phyloP scores from a whole-genome alignment of 2,888 invertebrate species.

The Uropetala carovei region DNA sequence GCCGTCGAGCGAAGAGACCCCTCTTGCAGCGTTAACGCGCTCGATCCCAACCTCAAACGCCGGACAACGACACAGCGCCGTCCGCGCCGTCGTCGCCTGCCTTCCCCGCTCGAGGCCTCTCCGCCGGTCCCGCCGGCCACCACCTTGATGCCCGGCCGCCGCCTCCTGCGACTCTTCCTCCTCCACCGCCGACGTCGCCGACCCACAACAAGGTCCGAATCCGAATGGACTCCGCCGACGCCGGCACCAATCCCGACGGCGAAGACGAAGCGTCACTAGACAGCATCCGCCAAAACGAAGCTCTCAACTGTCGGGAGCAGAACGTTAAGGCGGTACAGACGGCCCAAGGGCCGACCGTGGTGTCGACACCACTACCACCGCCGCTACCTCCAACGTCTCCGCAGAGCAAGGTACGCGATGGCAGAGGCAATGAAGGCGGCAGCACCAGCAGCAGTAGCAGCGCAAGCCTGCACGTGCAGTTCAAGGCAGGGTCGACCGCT shows the following conservation, averaged over 20 bases:
- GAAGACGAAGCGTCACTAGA: slow-evolving; percentile 14
- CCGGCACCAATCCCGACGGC: slow-evolving; percentile 70
- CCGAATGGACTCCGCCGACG: slow-evolving; percentile 70
- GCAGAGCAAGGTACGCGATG: neutral
- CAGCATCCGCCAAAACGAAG: neutral
- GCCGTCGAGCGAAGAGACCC: slow-evolving; percentile 69
- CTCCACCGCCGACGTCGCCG: slow-evolving; percentile 70
- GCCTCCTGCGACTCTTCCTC: slow-evolving; percentile 71
- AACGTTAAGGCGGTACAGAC: neutral
- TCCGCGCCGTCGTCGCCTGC: slow-evolving; percentile 1
- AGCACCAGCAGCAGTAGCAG: slow-evolving; percentile 39
- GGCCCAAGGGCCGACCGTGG: neutral
- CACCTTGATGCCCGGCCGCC: slow-evolving; percentile 69
- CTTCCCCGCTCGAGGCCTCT: slow-evolving; percentile 17
- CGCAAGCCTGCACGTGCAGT: slow-evolving; percentile 65
- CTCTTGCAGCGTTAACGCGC: slow-evolving; percentile 59
- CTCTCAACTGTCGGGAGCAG: neutral
- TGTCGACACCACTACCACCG: neutral
- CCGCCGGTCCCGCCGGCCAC: slow-evolving; percentile 47
- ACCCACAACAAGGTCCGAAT: slow-evolving; percentile 69
- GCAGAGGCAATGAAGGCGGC: neutral
- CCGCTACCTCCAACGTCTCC: neutral
- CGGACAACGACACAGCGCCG: slow-evolving; percentile 36
- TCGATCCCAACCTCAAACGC: slow-evolving; percentile 70
- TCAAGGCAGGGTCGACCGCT: neutral